phyloP scores from a whole-genome alignment of 2,797 vertebrate species.

The Glyptemys insculpta region DNA sequence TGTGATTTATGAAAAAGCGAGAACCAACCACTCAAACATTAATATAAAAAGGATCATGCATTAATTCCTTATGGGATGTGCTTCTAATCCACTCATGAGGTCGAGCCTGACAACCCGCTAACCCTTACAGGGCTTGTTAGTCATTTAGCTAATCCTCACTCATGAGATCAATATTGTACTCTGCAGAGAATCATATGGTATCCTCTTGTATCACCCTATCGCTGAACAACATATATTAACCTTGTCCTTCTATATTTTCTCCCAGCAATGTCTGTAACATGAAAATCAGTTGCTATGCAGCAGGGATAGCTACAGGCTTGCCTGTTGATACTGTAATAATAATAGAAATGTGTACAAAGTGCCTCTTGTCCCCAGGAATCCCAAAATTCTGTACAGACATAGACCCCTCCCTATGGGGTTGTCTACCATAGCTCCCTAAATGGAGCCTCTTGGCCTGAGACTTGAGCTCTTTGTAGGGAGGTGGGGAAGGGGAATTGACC shows the following conservation, averaged over 20 bases:
- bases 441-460: background rate
- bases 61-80: background rate
- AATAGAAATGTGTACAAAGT: rapidly evolving
- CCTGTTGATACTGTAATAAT: background rate
- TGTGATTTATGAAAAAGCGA: background rate
- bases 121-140: background rate
- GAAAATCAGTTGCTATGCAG: slow-evolving; percentile 48
- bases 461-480: background rate
- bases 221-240: background rate
- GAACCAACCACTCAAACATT: rapidly evolving
- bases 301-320: slow-evolving; percentile 5
- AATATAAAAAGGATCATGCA: background rate
- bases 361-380: background rate
- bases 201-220: background rate
- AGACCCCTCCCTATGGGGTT: background rate
- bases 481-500: background rate
- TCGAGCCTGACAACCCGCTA: background rate
- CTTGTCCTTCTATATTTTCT: background rate
- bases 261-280: background rate
- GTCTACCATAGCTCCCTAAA: background rate
- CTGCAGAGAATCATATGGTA: rapidly evolving
- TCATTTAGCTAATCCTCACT: background rate
- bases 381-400: rapidly evolving
- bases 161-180: rapidly evolving
- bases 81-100: background rate